Evolutionary conservation across 1,140 invertebrate species (phyloP).

Genomic region (Drosophila arizonae): DNA sequence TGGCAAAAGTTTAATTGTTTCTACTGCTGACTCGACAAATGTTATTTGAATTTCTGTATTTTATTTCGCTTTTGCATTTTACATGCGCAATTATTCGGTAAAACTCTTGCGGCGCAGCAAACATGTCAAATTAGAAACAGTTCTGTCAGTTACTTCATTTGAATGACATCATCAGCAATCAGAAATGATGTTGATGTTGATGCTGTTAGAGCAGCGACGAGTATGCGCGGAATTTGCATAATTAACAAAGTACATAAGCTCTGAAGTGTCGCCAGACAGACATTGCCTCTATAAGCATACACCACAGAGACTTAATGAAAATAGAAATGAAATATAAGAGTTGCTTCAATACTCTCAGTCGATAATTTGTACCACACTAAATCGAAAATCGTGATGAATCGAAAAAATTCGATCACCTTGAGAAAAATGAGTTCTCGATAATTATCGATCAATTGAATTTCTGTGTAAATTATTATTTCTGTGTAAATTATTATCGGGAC

Average conservation of each 20-base stretch:
- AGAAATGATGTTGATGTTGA: constrained; percentile 32
- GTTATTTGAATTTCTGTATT: constrained; percentile 34
- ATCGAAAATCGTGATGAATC: no score
- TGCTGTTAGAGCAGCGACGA: background rate
- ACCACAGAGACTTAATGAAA: no score
- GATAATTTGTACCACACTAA: no score
- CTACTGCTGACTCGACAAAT: constrained; percentile 54
- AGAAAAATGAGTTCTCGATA: no score
- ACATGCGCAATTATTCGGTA: constrained; percentile 17
- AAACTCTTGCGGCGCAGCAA: constrained; percentile 22
- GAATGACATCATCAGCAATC: constrained; percentile 37
- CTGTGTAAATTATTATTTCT: no score
- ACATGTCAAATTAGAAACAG: constrained; percentile 70
- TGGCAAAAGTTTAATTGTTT: constrained; percentile 77
- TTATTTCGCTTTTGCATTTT: constrained; percentile 44
- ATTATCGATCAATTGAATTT: no score
- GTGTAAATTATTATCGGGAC: no score
- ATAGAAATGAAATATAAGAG: no score
- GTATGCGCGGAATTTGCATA: constrained; percentile 29
- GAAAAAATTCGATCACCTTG: no score
- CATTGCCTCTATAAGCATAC: no score
- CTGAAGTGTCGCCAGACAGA: background rate
- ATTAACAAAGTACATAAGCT: constrained; percentile 19
- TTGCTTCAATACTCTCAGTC: no score
- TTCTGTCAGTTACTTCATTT: constrained; percentile 26